phyloP scores from a whole-genome alignment of 2,888 invertebrate genomes.

The Epirrhoe alternata region DNA sequence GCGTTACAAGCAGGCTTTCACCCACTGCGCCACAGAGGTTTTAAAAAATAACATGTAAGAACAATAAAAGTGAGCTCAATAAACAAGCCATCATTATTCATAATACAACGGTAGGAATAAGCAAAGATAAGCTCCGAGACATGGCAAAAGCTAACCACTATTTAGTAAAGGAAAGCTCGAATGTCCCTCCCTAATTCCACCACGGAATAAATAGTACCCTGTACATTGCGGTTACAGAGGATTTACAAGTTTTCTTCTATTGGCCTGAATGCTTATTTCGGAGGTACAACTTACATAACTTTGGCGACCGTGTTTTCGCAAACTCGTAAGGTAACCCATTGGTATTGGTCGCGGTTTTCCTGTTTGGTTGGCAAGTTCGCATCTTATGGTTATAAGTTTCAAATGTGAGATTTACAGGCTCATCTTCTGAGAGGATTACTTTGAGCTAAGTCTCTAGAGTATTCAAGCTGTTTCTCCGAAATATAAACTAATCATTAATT shows the following conservation, averaged over 20 bases:
- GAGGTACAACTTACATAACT: slow-evolving; percentile 61
- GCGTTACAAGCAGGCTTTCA: no score
- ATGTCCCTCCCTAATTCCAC: slow-evolving; percentile 54
- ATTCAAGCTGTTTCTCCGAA: not conserved
- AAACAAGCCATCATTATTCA: slow-evolving; percentile 24
- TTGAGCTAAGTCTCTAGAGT: not conserved
- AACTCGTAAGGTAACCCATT: slow-evolving; percentile 66
- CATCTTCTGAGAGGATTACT: slow-evolving; percentile 23
- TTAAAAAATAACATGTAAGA: not conserved
- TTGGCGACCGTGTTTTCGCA: slow-evolving; percentile 59
- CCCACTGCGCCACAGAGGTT: no score
- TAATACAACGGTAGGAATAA: slow-evolving; percentile 25
- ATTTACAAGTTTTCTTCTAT: slow-evolving; percentile 80
- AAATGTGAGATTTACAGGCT: slow-evolving; percentile 26
- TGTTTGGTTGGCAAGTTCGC: slow-evolving; percentile 46
- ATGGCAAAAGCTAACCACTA: slow-evolving; percentile 49
- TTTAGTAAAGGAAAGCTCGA: slow-evolving; percentile 58
- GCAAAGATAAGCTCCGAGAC: slow-evolving; percentile 32
- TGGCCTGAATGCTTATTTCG: slow-evolving; percentile 72
- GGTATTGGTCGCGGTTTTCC: slow-evolving; percentile 62
- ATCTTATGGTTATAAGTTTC: slow-evolving; percentile 43
- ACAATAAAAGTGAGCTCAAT: slow-evolving; percentile 1
- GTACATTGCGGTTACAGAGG: slow-evolving; percentile 73
- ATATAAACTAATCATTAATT: not conserved
- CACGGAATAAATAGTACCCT: slow-evolving; percentile 39